These are phyloP conservation scores for Gila robusta DNA, from an alignment of 2,797 vertebrate genomes.

Conservation along the genomic window DNA sequence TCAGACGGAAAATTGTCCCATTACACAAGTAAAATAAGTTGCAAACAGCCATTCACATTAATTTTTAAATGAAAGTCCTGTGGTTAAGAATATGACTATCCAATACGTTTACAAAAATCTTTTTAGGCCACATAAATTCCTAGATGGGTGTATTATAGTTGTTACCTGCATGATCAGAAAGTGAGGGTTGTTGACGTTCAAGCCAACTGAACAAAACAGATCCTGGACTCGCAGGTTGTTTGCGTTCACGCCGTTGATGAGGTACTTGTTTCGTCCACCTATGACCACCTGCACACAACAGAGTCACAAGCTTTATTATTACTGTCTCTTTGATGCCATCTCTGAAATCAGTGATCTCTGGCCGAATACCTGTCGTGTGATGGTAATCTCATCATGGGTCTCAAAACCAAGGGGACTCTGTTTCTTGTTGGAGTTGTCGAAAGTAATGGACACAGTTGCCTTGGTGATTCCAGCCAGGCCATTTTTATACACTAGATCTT, in stretches of 20 bases:
- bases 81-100: neutral
- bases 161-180: constrained; percentile 99
- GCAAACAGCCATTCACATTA: neutral
- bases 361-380: constrained; percentile 89
- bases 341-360: neutral
- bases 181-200: constrained; percentile 98
- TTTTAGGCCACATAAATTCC: neutral
- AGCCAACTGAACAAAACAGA: constrained; percentile 94
- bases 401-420: constrained; percentile 95
- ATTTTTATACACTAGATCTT: constrained; percentile 95
- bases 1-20: neutral
- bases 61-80: neutral
- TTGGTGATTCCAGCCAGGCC: constrained; percentile 94
- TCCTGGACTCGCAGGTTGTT: constrained; percentile 91
- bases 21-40: neutral
- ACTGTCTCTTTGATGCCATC: neutral
- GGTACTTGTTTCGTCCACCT: constrained; percentile 94
- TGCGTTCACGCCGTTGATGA: constrained; percentile 93
- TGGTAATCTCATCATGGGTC: constrained; percentile 88
- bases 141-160: neutral
- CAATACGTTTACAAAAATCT: neutral
- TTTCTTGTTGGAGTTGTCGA: constrained; percentile 95
- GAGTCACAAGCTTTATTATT: neutral
- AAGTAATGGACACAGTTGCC: constrained; percentile 91
- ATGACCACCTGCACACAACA: constrained; percentile 81